Evolutionary conservation across 2,113 vertebrate genomes (phyloP).

Genomic region (Nannospalax galili): DNA sequence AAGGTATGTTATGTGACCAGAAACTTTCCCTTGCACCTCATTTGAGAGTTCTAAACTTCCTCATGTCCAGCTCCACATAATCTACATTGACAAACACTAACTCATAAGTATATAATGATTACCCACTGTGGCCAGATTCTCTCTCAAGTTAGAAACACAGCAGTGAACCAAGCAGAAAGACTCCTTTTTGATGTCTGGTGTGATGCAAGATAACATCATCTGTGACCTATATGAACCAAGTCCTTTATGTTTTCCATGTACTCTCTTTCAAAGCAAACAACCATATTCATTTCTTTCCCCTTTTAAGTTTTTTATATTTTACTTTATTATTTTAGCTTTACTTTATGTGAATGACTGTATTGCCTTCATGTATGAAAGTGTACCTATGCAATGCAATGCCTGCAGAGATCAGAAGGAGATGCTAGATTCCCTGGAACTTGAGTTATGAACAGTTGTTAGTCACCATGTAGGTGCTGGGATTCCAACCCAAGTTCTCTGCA

Average conservation of each 20-base stretch:
- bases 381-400: too few species aligned
- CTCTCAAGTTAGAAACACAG: accelerated
- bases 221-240: neutral
- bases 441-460: too few species aligned
- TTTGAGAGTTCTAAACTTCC: neutral
- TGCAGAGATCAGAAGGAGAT: too few species aligned
- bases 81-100: neutral
- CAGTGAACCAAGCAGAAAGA: neutral
- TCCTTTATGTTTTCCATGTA: neutral
- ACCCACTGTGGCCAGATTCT: accelerated
- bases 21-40: neutral
- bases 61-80: neutral
- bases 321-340: too few species aligned
- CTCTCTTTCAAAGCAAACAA: neutral
- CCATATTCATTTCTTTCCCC: too few species aligned
- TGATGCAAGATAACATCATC: neutral
- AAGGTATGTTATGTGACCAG: neutral
- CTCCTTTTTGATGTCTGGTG: neutral
- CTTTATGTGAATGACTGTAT: too few species aligned
- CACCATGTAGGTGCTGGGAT: too few species aligned
- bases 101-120: neutral
- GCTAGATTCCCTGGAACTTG: too few species aligned
- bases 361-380: too few species aligned
- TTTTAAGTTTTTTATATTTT: too few species aligned
- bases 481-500: too few species aligned